Evolutionary conservation across 2,113 vertebrate genomes (phyloP).

Genomic region (Camelus bactrianus): DNA sequence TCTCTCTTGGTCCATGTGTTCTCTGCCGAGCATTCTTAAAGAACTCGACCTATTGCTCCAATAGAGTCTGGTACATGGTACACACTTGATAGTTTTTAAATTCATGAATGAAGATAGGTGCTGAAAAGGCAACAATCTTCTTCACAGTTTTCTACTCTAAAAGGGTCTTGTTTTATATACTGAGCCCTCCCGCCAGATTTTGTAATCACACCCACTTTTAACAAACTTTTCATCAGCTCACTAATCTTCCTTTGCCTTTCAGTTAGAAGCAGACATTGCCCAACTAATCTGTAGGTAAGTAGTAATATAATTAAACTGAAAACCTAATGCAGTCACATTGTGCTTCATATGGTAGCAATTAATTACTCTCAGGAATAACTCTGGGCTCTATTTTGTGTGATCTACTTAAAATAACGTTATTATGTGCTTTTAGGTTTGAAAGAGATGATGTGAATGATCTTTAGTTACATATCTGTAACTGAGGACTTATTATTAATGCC

Average conservation of each 20-base stretch:
- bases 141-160: background rate
- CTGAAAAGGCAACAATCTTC: background rate
- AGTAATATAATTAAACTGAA: conserved; percentile 72
- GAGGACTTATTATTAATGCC: conserved; percentile 80
- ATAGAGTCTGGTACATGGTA: background rate
- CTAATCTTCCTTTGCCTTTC: conserved; percentile 57
- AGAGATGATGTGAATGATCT: conserved; percentile 81
- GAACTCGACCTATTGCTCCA: background rate
- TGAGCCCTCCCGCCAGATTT: background rate
- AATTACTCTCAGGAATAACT: conserved; percentile 76
- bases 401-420: conserved; percentile 69
- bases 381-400: conserved; percentile 55
- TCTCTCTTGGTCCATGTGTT: background rate
- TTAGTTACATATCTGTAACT: conserved; percentile 81
- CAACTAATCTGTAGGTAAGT: conserved; percentile 40
- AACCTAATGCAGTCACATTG: conserved; percentile 33
- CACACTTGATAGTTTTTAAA: background rate
- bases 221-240: conserved; percentile 9
- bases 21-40: background rate
- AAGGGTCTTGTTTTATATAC: background rate
- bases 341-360: conserved; percentile 70
- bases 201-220: background rate
- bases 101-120: background rate
- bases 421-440: conserved; percentile 77
- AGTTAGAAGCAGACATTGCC: background rate